A percentile compares a stretch with the other conserved stretches of the same genome.
Evolutionary conservation across 2,113 vertebrate genomes (phyloP).

Genomic region (Bos javanicus): DNA sequence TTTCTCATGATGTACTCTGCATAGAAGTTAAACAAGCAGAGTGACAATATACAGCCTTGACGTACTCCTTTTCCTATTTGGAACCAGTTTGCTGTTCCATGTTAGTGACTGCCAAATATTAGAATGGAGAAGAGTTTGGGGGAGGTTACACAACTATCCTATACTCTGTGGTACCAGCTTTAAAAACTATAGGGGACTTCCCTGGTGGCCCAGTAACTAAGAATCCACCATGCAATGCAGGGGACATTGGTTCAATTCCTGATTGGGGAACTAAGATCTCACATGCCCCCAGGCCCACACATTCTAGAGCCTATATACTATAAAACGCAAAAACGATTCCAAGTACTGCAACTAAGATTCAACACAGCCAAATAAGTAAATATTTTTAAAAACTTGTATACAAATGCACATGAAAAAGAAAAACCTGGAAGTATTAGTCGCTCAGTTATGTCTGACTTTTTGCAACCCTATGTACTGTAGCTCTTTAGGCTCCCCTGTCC

Average conservation of each 20-base stretch:
- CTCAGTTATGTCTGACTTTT: neutral
- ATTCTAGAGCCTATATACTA: neutral
- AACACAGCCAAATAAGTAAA: neutral
- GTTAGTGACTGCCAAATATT: neutral
- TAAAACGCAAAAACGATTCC: neutral
- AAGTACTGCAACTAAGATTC: neutral
- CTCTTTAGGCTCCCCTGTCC: neutral
- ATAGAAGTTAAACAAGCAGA: too few relatives aligned
- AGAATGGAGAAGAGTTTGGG: neutral
- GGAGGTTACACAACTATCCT: neutral
- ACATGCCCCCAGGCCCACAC: neutral
- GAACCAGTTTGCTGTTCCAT: too few relatives aligned
- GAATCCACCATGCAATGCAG: neutral
- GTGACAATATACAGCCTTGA: too few relatives aligned
- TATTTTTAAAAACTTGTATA: neutral
- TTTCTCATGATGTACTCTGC: too few relatives aligned
- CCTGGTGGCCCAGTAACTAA: neutral
- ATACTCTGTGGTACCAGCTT: neutral
- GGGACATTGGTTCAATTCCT: neutral
- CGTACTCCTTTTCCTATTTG: too few relatives aligned
- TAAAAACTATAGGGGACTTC: neutral
- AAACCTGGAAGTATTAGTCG: neutral
- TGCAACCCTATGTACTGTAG: neutral
- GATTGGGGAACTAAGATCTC: neutral
- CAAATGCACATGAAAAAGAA: neutral